Evolutionary conservation across 2,888 invertebrate species (phyloP).

Genomic region (Tipula lateralis): DNA sequence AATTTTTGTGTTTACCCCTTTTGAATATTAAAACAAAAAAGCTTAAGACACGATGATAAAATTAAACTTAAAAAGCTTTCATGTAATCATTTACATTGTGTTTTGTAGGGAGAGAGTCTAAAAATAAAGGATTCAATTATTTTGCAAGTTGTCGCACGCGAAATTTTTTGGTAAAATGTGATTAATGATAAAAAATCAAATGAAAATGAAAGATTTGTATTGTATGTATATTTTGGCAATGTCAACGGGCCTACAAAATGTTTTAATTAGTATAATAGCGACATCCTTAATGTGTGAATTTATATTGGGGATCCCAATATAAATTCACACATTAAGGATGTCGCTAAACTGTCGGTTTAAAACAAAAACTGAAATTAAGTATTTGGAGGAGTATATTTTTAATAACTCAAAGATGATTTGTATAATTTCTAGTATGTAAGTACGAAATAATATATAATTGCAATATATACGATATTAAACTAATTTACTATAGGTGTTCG

Average conservation of each 20-base stretch:
- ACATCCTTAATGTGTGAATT: background rate
- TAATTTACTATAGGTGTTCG: background rate
- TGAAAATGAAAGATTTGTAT: background rate
- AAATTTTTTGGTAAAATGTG: background rate
- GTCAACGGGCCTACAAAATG: background rate
- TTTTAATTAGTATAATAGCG: background rate
- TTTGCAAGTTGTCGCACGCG: background rate
- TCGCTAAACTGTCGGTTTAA: too few relatives aligned
- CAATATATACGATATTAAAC: background rate
- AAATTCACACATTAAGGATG: too few relatives aligned
- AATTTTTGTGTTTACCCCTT: background rate
- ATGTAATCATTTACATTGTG: background rate
- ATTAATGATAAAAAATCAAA: background rate
- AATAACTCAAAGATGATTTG: too few relatives aligned
- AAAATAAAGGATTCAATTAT: background rate
- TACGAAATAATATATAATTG: too few relatives aligned
- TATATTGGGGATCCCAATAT: background rate
- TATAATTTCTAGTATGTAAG: too few relatives aligned
- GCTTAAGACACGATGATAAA: background rate
- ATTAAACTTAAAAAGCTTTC: background rate
- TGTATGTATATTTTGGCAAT: background rate
- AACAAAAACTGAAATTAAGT: too few relatives aligned
- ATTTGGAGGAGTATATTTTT: too few relatives aligned
- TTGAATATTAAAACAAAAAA: background rate
- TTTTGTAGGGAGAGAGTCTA: background rate